Conservation (phyloP, 2,888 invertebrate genomes). For the Smittia sp. region DNA sequence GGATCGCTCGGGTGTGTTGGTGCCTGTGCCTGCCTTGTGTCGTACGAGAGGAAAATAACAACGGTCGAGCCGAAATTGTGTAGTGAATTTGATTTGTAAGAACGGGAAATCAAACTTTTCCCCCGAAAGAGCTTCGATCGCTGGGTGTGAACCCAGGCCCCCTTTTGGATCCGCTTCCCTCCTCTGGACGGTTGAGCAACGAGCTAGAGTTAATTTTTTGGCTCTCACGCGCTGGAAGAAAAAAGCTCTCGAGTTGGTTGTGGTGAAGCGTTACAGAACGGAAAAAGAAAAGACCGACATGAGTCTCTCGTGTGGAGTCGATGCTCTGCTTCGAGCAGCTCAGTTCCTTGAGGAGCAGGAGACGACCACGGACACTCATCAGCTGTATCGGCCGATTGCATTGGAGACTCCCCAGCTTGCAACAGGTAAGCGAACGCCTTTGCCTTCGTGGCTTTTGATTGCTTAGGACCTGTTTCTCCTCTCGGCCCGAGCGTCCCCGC, state of each 20-base stretch:
- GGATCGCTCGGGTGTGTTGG: not conserved
- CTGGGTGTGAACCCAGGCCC: not conserved
- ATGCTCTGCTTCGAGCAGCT: slow-evolving; percentile 51
- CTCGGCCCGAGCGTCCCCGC: not conserved
- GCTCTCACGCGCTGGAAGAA: slow-evolving; percentile 24
- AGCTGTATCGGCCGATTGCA: slow-evolving; percentile 33
- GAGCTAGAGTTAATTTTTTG: slow-evolving; percentile 26
- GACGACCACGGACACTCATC: too few relatives aligned
- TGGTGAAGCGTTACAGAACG: slow-evolving; percentile 6
- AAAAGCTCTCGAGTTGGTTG: slow-evolving; percentile 30
- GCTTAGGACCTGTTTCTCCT: not conserved
- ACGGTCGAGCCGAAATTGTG: not conserved
- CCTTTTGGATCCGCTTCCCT: too few relatives aligned
- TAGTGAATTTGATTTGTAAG: slow-evolving; percentile 20
- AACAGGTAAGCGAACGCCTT: slow-evolving; percentile 25
- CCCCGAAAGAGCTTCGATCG: not conserved
- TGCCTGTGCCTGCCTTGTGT: not conserved
- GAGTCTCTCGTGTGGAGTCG: slow-evolving; percentile 44
- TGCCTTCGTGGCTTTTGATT: too few relatives aligned
- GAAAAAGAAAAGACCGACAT: slow-evolving; percentile 11
- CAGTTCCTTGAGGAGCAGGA: slow-evolving; percentile 49
- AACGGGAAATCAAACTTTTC: slow-evolving; percentile 9
- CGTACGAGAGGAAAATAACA: slow-evolving; percentile 5
- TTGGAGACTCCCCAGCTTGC: slow-evolving; percentile 24
- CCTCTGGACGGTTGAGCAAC: too few relatives aligned